Percentiles rank a stretch among this genome's conserved stretches.
These are phyloP conservation scores for Portevinia maculata DNA, from an alignment of 2,888 invertebrate species.

Conservation along the genomic window DNA sequence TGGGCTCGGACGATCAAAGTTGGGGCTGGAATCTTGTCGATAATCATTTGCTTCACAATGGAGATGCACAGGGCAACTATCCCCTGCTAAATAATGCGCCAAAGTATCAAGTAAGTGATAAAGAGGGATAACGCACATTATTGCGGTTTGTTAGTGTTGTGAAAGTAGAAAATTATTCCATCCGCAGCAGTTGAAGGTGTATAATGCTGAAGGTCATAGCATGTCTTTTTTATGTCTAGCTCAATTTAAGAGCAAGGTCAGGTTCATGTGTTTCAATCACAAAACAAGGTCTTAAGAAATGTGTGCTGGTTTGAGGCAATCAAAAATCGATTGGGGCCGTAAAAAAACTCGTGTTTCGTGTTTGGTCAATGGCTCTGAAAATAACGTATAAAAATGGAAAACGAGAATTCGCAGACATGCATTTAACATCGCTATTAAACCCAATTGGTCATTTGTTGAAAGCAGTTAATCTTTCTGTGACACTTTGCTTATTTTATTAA, in stretches of 20 bases:
- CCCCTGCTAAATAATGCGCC: conserved; percentile 97
- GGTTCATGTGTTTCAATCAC: background rate
- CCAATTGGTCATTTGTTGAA: too few relatives aligned
- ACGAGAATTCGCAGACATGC: too few relatives aligned
- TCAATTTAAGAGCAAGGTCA: conserved; percentile 12
- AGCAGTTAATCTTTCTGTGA: too few relatives aligned
- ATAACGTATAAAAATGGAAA: too few relatives aligned
- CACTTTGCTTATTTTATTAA: too few relatives aligned
- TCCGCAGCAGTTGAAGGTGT: too few relatives aligned
- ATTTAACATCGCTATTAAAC: too few relatives aligned
- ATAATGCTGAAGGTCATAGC: background rate
- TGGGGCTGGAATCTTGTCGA: conserved; percentile 99
- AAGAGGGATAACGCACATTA: background rate
- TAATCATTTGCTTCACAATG: conserved; percentile 97
- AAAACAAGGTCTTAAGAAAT: too few relatives aligned
- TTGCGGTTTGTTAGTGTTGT: background rate
- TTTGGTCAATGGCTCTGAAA: too few relatives aligned
- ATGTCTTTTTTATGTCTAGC: background rate
- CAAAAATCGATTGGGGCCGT: too few relatives aligned
- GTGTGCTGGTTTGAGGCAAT: background rate
- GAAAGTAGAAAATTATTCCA: background rate
- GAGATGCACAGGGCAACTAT: conserved; percentile 96
- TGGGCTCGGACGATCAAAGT: conserved; percentile 98
- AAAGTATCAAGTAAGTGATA: conserved; percentile 92
- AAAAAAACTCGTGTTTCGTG: too few relatives aligned